Evolutionary conservation across 2,797 vertebrate genomes (phyloP), one percentile per base, ranked within the genome.

Genomic region (Phataginus tricuspis): DNA sequence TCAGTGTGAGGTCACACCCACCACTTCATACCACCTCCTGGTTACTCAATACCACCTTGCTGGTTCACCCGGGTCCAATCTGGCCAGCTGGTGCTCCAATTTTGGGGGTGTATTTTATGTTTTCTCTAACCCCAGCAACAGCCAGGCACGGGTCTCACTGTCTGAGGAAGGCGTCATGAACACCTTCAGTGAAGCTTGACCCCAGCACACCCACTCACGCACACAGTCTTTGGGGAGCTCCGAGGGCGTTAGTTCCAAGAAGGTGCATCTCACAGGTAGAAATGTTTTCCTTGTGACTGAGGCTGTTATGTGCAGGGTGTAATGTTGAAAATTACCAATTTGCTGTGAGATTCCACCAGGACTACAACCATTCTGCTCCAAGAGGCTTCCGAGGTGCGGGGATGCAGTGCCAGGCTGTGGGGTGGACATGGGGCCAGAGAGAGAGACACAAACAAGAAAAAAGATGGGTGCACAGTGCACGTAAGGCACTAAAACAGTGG

Each of bases 211-310:
- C 83, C 34, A 9, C 7, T 42, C 49, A 0, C 1, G 7, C 51
- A n/a, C 21, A 2, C 61, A 51, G 45, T 87, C 87, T 64, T 29
- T 14, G 10, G 31, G 63, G 90, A 57, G 37, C 53, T 75, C 66
- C 0, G 0, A 90, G 80, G 94, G 37, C 10, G 0, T 64, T n/a
- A 63, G 2, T 93, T 96, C 80, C 90, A 39, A 82, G 80, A 89
- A 91, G 71, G 18, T 39, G 37, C 0, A 1, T 72, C 85, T 94
- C 74, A 23, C n/a, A 39, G 39, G 15, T 10, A 55, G 79, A 61
- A 88, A 77, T 29, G 55, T 51, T 88, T 87, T 66, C 71, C 37
- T 84, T 55, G 31, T n/a, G 27, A 66, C 71, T n/a, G 71, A 74
- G 74, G 57, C 45, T 16, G 8, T 13, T 31, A 21, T 39, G 45